Evolutionary conservation across 1,140 invertebrate species (phyloP), one percentile per base, ranked within the genome.

Genomic region (Eubasilissa regina): DNA sequence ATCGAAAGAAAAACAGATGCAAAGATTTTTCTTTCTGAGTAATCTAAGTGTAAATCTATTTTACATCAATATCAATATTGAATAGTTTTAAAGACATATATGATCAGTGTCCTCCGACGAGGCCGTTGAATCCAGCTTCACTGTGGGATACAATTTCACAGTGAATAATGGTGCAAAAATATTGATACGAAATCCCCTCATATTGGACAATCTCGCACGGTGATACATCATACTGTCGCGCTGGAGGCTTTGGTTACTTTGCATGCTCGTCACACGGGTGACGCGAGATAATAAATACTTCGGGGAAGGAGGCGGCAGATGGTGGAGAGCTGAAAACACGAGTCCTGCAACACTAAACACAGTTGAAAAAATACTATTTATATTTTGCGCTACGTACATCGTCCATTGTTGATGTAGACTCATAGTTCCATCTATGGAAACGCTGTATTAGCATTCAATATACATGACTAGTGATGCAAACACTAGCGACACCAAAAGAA

Each of bases 191-290:
- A 78, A 72, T 78, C 70, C 55, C 58, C 43, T 43, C 44, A 58
- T 78, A 78, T 78, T 78, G 77, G 68, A 73, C 68, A 48, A 74
- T 55, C 62, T 62, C 66, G 73, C 19, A 25, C 25, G 73, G 78
- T 25, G 70, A 82, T 82, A 73, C 73, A 82, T 82, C 81, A 82
- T 68, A 21, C 68, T 82, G 81, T 82, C 81, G 74, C 62, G 70
- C 13, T 44, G 48, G 68, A 70, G 66, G 80, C 76, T 75, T 55
- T 70, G 58, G 66, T 76, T 79, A 78, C 75, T 81, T 66, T 79
- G 77, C 77, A 76, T 79, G 72, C 48, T 15, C 45, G 44, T 25
- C 15, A 72, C 51, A 72, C 19, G 68, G 51, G 13, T 66, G 62
- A 47, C n/a, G 62, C 62, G 43, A 15, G 43, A 35, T 43, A 66